These are phyloP conservation scores for Nicator chloris DNA, from an alignment of 2,113 vertebrate species.

Conservation along the genomic window DNA sequence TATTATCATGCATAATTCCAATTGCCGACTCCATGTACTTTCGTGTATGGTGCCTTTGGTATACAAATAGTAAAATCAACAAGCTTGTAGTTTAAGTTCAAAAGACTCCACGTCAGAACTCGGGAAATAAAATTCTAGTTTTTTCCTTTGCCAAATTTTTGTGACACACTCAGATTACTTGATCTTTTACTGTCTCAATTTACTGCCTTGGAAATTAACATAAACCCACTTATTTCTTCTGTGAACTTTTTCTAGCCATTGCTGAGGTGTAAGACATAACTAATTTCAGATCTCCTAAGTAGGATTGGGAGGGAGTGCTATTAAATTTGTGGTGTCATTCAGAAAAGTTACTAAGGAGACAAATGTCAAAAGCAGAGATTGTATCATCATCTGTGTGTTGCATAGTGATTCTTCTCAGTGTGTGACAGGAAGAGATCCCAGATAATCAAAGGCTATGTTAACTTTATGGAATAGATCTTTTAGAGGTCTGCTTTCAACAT, in stretches of 20 bases:
- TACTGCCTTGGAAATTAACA: neutral
- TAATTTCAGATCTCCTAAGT: neutral
- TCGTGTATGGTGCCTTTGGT: neutral
- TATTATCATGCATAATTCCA: neutral
- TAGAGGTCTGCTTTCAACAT: neutral
- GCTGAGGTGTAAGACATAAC: neutral
- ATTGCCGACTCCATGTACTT: rapidly evolving
- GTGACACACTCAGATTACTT: neutral
- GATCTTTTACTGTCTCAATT: neutral
- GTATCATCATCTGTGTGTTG: neutral
- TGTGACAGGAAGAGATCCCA: neutral
- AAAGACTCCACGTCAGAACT: neutral
- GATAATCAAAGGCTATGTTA: neutral
- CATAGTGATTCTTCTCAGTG: neutral
- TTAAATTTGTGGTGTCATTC: neutral
- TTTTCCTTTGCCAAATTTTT: neutral
- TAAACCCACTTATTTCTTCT: neutral
- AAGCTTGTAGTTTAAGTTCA: neutral
- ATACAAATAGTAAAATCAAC: neutral
- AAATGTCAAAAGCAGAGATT: neutral
- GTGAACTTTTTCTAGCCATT: neutral
- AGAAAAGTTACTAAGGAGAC: neutral
- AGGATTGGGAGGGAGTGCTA: neutral
- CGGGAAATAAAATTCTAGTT: neutral
- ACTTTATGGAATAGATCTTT: neutral